phyloP scores from a whole-genome alignment of 2,797 vertebrate species.

The Rhinatrema bivittatum region DNA sequence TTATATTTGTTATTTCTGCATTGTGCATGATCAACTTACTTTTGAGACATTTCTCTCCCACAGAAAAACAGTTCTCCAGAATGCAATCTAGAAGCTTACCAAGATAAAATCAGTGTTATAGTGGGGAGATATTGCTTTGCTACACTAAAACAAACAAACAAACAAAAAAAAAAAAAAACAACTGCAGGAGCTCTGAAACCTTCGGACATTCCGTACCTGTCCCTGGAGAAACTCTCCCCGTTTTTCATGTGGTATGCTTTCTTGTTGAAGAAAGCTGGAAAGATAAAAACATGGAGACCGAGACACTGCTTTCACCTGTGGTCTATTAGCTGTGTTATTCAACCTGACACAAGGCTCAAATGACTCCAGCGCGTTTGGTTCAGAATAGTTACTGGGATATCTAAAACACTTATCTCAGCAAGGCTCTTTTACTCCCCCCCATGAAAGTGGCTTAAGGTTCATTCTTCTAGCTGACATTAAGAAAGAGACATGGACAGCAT shows the following conservation, averaged over 20 bases:
- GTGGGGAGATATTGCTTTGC: too few species aligned
- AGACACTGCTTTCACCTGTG: slow-evolving; percentile 12
- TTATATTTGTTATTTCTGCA: too few species aligned
- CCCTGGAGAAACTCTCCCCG: slow-evolving; percentile 12
- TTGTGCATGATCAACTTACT: too few species aligned
- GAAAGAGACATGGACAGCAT: too few species aligned
- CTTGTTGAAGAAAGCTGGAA: slow-evolving; percentile 17
- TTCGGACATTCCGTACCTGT: background rate
- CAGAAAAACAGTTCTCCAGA: too few species aligned
- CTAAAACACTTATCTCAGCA: background rate
- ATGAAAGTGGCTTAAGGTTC: slow-evolving; percentile 9
- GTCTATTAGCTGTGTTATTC: slow-evolving; percentile 20
- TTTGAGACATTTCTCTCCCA: too few species aligned
- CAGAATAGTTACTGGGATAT: background rate
- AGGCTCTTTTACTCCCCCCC: background rate
- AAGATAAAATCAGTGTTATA: background rate
- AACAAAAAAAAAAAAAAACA: background rate
- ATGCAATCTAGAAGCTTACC: background rate
- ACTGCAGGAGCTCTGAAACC: background rate
- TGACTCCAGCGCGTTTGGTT: background rate
- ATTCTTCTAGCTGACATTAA: slow-evolving; percentile 1
- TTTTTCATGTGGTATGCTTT: slow-evolving; percentile 19
- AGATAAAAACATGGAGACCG: slow-evolving; percentile 12
- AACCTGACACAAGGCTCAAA: slow-evolving; percentile 9
- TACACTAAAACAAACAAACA: too few species aligned